These are phyloP conservation scores for Rhabditoides inermis DNA, from an alignment of 2,888 invertebrate genomes.

Conservation along the genomic window DNA sequence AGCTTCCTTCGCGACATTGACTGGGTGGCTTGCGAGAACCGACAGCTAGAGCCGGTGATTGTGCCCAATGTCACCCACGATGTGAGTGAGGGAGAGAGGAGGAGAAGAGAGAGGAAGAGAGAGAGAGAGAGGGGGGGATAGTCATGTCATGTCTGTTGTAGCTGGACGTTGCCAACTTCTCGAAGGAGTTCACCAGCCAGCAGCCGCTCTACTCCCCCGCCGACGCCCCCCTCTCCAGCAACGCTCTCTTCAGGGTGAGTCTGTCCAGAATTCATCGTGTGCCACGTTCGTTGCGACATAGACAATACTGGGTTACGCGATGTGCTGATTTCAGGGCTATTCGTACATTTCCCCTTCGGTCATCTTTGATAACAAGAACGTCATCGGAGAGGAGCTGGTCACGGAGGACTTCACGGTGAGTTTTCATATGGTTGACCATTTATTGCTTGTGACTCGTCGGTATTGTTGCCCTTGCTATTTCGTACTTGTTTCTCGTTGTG, in stretches of 20 bases:
- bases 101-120: background rate
- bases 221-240: conserved; percentile 65
- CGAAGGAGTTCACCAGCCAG: conserved; percentile 89
- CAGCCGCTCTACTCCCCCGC: conserved; percentile 83
- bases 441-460: too few relatives aligned
- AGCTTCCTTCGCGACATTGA: conserved; percentile 63
- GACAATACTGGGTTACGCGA: conserved; percentile 75
- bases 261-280: background rate
- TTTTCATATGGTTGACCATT: background rate
- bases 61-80: conserved; percentile 70
- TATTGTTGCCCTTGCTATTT: background rate
- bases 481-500: too few relatives aligned
- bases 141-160: background rate
- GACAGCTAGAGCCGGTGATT: conserved; percentile 77
- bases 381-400: conserved; percentile 65
- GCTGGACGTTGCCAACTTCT: conserved; percentile 88
- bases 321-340: conserved; percentile 65
- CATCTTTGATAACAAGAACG: conserved; percentile 65
- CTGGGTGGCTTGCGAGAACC: conserved; percentile 73
- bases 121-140: background rate
- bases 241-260: conserved; percentile 37
- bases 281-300: background rate
- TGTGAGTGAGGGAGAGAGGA: conserved; percentile 6
- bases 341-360: conserved; percentile 89
- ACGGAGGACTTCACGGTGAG: conserved; percentile 25